Evolutionary conservation across 2,113 vertebrate species (phyloP).

Genomic region (Thalassarche chlororhynchos): DNA sequence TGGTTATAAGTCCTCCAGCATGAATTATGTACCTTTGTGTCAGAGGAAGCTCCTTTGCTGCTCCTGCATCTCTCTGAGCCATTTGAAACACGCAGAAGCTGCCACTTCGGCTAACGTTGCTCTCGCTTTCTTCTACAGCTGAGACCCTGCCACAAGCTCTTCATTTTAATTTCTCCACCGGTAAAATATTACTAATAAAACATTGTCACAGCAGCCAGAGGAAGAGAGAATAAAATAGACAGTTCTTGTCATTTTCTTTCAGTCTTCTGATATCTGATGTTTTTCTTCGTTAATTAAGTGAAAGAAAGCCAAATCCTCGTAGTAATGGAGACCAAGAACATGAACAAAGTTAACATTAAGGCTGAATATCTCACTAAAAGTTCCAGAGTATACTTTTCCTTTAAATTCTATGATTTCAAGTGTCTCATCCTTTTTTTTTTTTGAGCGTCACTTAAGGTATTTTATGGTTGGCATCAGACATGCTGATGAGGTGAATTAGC

Average conservation of each 20-base stretch:
- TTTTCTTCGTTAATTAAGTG: not conserved
- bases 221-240: not conserved
- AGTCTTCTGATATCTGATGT: not conserved
- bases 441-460: not conserved
- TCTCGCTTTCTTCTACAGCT: not conserved
- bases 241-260: not conserved
- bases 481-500: not conserved
- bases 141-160: not conserved
- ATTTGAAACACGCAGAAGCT: not conserved
- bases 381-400: not conserved
- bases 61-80: not conserved
- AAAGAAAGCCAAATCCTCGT: not conserved
- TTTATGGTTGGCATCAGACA: not conserved
- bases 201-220: not conserved
- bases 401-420: not conserved
- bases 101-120: rapidly evolving
- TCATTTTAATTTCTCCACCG: not conserved
- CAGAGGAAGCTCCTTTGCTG: not conserved
- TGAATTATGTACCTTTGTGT: not conserved
- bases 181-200: not conserved
- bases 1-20: rapidly evolving
- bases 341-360: not conserved
- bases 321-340: not conserved
- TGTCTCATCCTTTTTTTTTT: not conserved
- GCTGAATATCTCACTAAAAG: not conserved